A percentile compares a stretch with the other conserved stretches of the same genome.
Conservation (phyloP, 2,113 vertebrate genomes). For the Lycaon pictus region DNA sequence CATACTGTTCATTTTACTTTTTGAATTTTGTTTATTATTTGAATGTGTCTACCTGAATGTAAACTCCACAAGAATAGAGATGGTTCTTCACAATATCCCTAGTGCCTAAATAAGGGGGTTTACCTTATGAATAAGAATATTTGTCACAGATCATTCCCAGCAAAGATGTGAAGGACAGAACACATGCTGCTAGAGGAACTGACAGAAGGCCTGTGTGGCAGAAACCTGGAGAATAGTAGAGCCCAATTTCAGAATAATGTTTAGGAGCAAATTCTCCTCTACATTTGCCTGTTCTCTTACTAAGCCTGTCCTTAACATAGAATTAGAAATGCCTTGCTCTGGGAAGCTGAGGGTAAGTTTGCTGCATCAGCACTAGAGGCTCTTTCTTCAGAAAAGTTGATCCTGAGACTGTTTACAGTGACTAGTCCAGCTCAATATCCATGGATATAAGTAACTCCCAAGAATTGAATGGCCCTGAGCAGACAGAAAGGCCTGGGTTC, state of each 20-base stretch:
- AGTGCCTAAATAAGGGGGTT: neutral
- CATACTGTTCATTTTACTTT: neutral
- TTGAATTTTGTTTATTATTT: neutral
- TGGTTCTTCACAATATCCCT: neutral
- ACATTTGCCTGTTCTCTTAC: neutral
- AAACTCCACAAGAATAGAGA: neutral
- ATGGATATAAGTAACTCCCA: neutral
- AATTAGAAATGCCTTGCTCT: neutral
- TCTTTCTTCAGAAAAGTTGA: conserved; percentile 13
- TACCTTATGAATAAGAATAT: neutral
- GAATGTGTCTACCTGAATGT: neutral
- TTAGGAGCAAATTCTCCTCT: neutral
- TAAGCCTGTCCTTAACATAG: neutral
- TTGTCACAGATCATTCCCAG: neutral
- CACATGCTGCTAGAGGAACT: too few species aligned
- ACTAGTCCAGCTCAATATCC: neutral
- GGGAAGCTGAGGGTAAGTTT: neutral
- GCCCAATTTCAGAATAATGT: neutral
- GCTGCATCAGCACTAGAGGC: neutral
- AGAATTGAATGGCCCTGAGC: neutral
- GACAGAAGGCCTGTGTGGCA: neutral
- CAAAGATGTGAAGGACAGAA: neutral
- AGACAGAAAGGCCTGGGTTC: conserved; percentile 37
- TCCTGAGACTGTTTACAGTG: neutral
- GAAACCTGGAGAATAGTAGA: neutral